Evolutionary conservation across 2,797 vertebrate species (phyloP), one percentile per base, ranked within the genome.

Genomic region (Eospalax fontanierii): DNA sequence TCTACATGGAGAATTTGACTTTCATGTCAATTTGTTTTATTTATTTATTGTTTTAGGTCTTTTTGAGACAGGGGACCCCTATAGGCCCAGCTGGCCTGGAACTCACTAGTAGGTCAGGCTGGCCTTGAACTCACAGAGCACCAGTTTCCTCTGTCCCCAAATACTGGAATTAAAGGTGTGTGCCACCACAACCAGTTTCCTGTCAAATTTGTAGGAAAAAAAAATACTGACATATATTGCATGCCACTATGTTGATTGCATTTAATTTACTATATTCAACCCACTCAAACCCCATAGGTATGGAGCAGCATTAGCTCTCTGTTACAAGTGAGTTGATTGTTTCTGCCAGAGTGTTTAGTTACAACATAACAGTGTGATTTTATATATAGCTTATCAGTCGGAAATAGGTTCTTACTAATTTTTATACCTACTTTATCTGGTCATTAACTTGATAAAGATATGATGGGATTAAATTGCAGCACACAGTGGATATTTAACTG

Each of bases 361-460:
- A 57, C 2, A 88, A 92, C 26, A 80, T 88, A 87, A 0, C 33
- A 65, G 30, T 43, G 75, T 43, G 68, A 38, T 59, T 83, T 46
- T 57, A 11, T 15, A 84, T 43, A 78, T 14, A 66, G 22, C 22
- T 78, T 90, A 68, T 24, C 66, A 78, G 11, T 8, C 46, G 85
- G 66, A 46, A 91, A 85, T 1, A 73, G 73, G 18, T 75, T 92
- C 46, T 86, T 91, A 75, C 76, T 86, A 88, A 46, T 43, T 87
- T 70, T 82, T 93, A 66, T 43, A 43, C 11, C 2, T 82, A n/a
- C 9, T 88, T 21, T 40, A 22, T 86, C 83, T 94, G 61, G 11
- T 40, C 30, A 76, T 76, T 81, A 71, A 79, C 19, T 65, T 90
- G 35, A 78, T 71, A 59, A 93, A 33, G 46, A 80, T 33, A 9